Evolutionary conservation across 2,113 vertebrate species (phyloP).

Genomic region (Cheirogaleus medius): DNA sequence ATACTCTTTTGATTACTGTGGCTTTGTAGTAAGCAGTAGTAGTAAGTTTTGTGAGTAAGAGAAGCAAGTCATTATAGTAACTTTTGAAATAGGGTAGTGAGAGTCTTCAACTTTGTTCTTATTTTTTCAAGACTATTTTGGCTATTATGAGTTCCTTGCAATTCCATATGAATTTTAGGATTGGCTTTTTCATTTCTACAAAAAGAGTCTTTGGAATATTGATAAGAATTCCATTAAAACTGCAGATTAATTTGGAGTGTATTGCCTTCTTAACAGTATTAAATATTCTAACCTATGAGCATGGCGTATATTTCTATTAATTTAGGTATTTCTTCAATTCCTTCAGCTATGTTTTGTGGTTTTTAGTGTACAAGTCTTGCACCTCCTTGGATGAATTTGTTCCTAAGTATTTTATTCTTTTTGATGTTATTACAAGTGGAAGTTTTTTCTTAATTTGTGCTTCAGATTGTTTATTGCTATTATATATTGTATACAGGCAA

Average conservation of each 20-base stretch:
- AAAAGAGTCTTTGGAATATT: background rate
- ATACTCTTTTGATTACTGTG: background rate
- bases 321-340: background rate
- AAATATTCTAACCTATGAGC: background rate
- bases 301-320: background rate
- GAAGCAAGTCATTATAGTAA: background rate
- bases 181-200: background rate
- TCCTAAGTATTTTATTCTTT: background rate
- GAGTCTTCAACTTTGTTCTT: background rate
- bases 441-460: background rate
- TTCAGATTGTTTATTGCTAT: background rate
- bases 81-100: background rate
- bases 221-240: background rate
- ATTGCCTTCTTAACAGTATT: background rate
- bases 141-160: background rate
- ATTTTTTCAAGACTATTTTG: background rate
- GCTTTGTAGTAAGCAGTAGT: background rate
- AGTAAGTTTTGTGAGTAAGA: background rate
- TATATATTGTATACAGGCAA: background rate
- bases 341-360: background rate
- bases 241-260: background rate
- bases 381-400: background rate
- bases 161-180: background rate
- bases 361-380: background rate
- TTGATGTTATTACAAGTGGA: background rate